These are phyloP conservation scores for Cantharis nigra DNA, from an alignment of 2,888 invertebrate genomes.

Conservation along the genomic window DNA sequence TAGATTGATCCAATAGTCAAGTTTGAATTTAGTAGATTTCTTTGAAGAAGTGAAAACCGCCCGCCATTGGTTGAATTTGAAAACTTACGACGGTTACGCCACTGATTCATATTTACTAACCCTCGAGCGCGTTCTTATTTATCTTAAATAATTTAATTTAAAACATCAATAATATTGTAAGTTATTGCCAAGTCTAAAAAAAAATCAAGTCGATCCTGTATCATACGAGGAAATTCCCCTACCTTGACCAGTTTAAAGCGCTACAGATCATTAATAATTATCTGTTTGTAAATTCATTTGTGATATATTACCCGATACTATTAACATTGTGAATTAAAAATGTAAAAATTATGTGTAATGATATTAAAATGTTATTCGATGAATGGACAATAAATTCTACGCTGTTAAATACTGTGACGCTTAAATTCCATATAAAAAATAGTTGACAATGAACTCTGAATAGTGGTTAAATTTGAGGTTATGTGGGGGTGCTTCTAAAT, in stretches of 20 bases:
- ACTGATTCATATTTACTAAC: background rate
- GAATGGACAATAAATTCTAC: constrained; percentile 13
- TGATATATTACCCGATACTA: background rate
- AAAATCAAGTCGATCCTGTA: background rate
- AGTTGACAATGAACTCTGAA: constrained; percentile 20
- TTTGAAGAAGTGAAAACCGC: no score
- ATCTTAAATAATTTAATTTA: no score
- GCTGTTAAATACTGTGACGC: background rate
- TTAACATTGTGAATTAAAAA: constrained; percentile 7
- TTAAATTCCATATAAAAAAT: constrained; percentile 14
- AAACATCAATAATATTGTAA: no score
- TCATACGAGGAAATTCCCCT: background rate
- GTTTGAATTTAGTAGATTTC: no score
- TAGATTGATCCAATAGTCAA: no score
- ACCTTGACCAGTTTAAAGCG: background rate
- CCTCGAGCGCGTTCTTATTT: background rate
- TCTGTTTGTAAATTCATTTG: background rate
- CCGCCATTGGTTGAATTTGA: background rate
- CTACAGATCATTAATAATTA: background rate
- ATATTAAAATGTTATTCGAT: constrained; percentile 13
- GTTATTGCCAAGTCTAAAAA: background rate
- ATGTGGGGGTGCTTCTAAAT: constrained; percentile 9
- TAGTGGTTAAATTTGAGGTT: constrained; percentile 14
- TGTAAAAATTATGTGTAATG: constrained; percentile 15
- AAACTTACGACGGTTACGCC: background rate